Base-by-base conservation (phyloP, 23 tunicate genomes). In the Botrylloides violaceus region DNA sequence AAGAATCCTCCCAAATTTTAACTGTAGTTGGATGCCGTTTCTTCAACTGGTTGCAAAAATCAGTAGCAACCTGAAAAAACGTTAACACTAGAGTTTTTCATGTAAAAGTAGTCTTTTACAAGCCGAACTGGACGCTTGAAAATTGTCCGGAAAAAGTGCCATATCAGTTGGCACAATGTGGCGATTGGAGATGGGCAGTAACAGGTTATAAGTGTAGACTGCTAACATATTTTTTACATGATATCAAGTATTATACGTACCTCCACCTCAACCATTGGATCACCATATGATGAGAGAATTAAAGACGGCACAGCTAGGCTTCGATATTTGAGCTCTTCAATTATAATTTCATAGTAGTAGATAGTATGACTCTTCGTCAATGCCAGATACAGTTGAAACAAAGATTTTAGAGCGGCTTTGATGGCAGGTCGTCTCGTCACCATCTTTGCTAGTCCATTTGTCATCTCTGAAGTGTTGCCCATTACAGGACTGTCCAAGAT, bases 401-500 rank as follows among this genome's bases (percentile, higher is more conserved):
- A 43, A 15, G 12, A 7, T 15, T 43, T 43, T 15, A 43, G 15
- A 15, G 53, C 53, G 12, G 15, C 12, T 15, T 7, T 43, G 15
- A 3, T 23, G 34, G 3, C 34, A 62, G 68, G 68, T 62, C 35
- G 23, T n/a, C 30, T 29, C 31, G 68, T 22, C n/a, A 29, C 34
- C 32, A 62, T 9, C 2, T 4, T 9, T 62, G 68, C 32, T 23
- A 62, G n/a, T 29, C 35, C 3, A 62, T 22, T 26, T 62, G 68
- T 31, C 32, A 29, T 29, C n/a, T 12, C 68, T 3, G 68, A 4
- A 23, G 68, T 4, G 34, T 29, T 12, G 2, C 68, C 34, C 24
- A 62, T 31, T 29, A 62, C 68, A 3, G 68, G 68, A 62, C 68
- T 62, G 34, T 62, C 68, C 30, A 62, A 23, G 34, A 62, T n/a